These are phyloP conservation scores for Micrastur ruficollis DNA, from an alignment of 2,797 vertebrate genomes.

Conservation along the genomic window DNA sequence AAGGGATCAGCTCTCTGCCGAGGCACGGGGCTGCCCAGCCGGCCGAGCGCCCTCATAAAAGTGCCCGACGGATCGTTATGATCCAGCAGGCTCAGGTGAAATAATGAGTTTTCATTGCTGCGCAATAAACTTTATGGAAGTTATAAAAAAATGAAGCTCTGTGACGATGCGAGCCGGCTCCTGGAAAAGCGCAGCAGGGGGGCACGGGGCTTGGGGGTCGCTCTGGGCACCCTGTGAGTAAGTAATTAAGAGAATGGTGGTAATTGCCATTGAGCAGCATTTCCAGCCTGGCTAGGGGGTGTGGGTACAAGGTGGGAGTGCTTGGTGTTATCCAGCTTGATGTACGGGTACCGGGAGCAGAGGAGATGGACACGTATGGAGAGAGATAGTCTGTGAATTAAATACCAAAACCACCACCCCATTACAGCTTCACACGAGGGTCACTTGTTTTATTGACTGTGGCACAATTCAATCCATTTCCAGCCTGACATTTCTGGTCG, in stretches of 20 bases:
- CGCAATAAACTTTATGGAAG: slow-evolving; percentile 61
- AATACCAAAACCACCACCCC: background rate
- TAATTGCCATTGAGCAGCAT: background rate
- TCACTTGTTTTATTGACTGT: slow-evolving; percentile 5
- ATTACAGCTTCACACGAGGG: background rate
- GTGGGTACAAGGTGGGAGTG: background rate
- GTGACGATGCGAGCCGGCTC: accelerated
- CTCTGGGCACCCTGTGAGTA: accelerated
- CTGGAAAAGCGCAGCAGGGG: accelerated
- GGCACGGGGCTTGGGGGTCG: accelerated
- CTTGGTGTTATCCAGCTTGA: accelerated
- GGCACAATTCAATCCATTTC: background rate
- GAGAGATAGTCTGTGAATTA: background rate
- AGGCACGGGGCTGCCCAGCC: no score
- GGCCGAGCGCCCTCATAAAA: background rate
- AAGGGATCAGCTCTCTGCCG: background rate
- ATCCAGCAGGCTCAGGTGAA: background rate
- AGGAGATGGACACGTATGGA: accelerated
- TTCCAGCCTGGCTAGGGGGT: background rate
- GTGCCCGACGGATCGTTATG: accelerated
- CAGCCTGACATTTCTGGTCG: background rate
- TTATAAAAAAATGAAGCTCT: slow-evolving; percentile 9
- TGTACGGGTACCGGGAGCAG: accelerated
- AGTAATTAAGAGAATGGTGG: accelerated
- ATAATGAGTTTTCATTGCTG: slow-evolving; percentile 38